Percentiles rank a stretch among this genome's conserved stretches.
These are phyloP conservation scores for Aphis gossypii DNA, from an alignment of 1,140 invertebrate genomes.

Conservation along the genomic window DNA sequence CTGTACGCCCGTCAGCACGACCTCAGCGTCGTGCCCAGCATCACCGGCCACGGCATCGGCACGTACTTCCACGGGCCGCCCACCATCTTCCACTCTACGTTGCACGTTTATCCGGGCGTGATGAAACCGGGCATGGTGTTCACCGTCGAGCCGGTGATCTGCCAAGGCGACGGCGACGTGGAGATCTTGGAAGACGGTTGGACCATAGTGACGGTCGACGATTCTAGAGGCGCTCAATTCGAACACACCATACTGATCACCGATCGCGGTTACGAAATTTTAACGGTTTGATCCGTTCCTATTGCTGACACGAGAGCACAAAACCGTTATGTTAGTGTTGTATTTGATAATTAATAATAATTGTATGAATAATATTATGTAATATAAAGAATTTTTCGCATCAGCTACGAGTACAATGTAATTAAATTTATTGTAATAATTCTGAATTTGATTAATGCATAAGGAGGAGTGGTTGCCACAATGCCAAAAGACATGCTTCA, in stretches of 20 bases:
- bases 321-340: too few species aligned
- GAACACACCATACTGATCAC: slow-evolving; percentile 93
- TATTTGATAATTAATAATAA: too few species aligned
- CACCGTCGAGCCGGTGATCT: slow-evolving; percentile 90
- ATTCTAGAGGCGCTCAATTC: slow-evolving; percentile 83
- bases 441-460: too few species aligned
- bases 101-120: slow-evolving; percentile 66
- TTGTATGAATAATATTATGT: too few species aligned
- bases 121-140: slow-evolving; percentile 93
- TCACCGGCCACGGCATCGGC: slow-evolving; percentile 93
- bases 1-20: slow-evolving; percentile 63
- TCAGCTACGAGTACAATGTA: too few species aligned
- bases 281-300: slow-evolving; percentile 66
- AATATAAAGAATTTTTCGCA: too few species aligned
- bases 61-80: slow-evolving; percentile 91
- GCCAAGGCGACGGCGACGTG: slow-evolving; percentile 75
- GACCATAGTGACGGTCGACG: slow-evolving; percentile 83
- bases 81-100: slow-evolving; percentile 78
- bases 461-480: too few species aligned
- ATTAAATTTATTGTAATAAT: too few species aligned
- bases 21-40: slow-evolving; percentile 77
- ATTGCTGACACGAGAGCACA: too few species aligned
- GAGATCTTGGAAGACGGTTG: slow-evolving; percentile 84
- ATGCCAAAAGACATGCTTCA: not conserved
- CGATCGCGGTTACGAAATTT: slow-evolving; percentile 73